Evolutionary conservation across 1,140 invertebrate species (phyloP).

Genomic region (Macrocentrus cingulum): DNA sequence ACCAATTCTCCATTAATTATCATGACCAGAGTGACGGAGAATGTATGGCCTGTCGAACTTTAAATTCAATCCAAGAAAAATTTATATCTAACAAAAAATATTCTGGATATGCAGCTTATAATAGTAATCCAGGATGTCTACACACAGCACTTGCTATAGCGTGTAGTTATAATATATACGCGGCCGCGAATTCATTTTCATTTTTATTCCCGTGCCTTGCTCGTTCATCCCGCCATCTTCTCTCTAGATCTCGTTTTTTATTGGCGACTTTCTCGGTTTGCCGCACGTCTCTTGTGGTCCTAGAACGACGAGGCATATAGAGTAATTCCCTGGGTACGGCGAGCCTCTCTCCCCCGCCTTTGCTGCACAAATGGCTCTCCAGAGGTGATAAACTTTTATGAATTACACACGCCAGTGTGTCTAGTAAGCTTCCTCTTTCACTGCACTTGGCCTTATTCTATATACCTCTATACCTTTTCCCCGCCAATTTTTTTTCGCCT

Average conservation of each 20-base stretch:
- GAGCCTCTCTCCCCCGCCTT: neutral
- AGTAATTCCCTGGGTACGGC: neutral
- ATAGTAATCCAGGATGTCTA: no score
- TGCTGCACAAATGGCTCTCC: conserved; percentile 29
- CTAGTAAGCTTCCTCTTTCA: conserved; percentile 27
- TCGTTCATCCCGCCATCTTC: neutral
- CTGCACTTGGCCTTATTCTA: conserved; percentile 23
- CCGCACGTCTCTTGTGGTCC: conserved; percentile 9
- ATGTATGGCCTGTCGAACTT: no score
- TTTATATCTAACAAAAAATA: no score
- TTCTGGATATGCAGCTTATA: no score
- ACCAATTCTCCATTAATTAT: neutral
- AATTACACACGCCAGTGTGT: conserved; percentile 35
- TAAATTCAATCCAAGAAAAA: no score
- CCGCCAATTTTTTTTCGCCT: neutral
- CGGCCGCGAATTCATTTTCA: conserved; percentile 44
- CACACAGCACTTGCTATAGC: no score
- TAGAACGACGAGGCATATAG: conserved; percentile 2
- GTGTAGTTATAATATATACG: no score
- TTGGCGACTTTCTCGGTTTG: conserved; percentile 20
- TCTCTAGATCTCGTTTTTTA: conserved; percentile 21
- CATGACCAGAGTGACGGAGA: no score
- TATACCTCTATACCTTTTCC: neutral
- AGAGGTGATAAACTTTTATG: conserved; percentile 41
- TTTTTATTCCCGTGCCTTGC: conserved; percentile 26